Conservation (phyloP, 2,113 vertebrate genomes). For the Zapus hudsonius region DNA sequence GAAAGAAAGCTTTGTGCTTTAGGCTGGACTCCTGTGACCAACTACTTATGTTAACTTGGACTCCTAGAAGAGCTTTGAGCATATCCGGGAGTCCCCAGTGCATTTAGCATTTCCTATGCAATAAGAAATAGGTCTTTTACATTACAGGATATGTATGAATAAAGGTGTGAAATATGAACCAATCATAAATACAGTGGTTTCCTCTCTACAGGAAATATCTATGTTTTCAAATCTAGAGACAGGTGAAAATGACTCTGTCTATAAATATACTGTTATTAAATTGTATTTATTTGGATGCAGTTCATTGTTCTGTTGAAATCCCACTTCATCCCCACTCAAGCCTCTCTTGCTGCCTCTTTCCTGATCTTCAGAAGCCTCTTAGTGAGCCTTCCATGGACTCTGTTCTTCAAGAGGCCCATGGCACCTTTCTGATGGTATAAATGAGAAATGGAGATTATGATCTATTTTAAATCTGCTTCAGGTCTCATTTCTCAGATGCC, state of each 20-base stretch:
- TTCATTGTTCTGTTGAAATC: constrained; percentile 55
- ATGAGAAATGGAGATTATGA: constrained; percentile 8
- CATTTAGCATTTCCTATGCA: constrained; percentile 78
- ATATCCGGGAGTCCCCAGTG: constrained; percentile 76
- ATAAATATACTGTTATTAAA: constrained; percentile 58
- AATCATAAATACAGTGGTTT: constrained; percentile 76
- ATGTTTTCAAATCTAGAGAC: constrained; percentile 70
- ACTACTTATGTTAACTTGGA: constrained; percentile 72
- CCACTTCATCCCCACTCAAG: background rate
- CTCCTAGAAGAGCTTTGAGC: constrained; percentile 76
- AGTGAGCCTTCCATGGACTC: background rate
- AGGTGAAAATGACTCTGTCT: constrained; percentile 75
- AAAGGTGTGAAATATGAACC: constrained; percentile 79
- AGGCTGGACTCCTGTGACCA: constrained; percentile 64
- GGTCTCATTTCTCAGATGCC: constrained; percentile 52
- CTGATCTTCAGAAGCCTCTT: background rate
- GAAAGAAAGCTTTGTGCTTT: constrained; percentile 72
- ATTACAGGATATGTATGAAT: constrained; percentile 77
- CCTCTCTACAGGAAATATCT: constrained; percentile 75
- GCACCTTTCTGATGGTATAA: constrained; percentile 18
- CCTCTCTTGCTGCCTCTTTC: background rate
- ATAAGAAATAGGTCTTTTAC: constrained; percentile 77
- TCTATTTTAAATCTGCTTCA: constrained; percentile 33
- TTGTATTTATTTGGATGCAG: constrained; percentile 73
- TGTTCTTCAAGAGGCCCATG: background rate